Base-by-base conservation (phyloP, 2,113 vertebrate genomes). In the Grammomys dolichurus region DNA sequence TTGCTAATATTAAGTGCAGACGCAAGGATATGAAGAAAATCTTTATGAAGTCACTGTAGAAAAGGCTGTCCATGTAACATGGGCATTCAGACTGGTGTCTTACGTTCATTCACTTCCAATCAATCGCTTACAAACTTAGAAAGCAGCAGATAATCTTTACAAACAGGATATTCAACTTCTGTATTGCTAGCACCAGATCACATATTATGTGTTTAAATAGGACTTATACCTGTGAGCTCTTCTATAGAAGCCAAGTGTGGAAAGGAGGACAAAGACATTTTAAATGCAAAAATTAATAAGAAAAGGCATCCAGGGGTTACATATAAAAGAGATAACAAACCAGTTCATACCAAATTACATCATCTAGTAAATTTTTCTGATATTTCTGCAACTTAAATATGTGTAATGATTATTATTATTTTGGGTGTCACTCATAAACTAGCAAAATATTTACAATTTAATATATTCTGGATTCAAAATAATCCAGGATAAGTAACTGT, bases 301-400 rank as follows among this genome's bases (percentile, higher is more conserved):
- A 90, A 96, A 78, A 98, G 96, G 95, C 93, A 94, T 97, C 97
- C 96, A 97, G 96, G 97, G 98, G 97, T 95, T 97, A 98, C 98
- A 98, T 98, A 98, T 97, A 99, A 99, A 99, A 99, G 97, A 98
- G 97, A 97, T 98, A 98, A 98, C 98, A 99, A 98, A 99, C 97
- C 97, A 98, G 96, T 98, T 98, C 98, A 98, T 98, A 98, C 98
- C 48, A 98, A 98, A 98, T 98, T 94, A 97, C 97, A 96, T 98
- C 97, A 97, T 98, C 98, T 98, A 98, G 98, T 98, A 99, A 99
- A 99, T 98, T 98, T 95, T 91, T 77, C 98, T 97, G 97, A 98
- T 98, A 98, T 98, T 98, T 97, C 97, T 98, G 98, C 97, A 75
- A 96, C 98, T 98, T 98, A 97, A 98, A 98, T 98, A 97, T 28